phyloP scores from a whole-genome alignment of 2,888 invertebrate genomes.

The Reticulitermes lucifugus region DNA sequence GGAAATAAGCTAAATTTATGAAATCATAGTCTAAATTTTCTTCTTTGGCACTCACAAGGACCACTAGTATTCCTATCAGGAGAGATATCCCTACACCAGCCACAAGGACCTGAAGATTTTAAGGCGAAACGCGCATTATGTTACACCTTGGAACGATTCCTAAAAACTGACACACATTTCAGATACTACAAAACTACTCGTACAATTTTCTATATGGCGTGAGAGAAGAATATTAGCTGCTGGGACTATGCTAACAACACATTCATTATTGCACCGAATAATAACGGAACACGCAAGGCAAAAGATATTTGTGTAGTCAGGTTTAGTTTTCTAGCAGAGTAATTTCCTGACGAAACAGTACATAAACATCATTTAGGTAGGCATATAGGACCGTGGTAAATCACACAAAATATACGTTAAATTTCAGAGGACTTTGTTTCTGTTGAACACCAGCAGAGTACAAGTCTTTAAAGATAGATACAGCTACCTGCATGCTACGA shows the following conservation, averaged over 20 bases:
- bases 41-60: too few relatives aligned
- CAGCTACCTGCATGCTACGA: too few relatives aligned
- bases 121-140: too few relatives aligned
- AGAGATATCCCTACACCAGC: too few relatives aligned
- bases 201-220: neutral
- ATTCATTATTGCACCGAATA: neutral
- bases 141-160: too few relatives aligned
- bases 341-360: conserved; percentile 3
- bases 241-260: neutral
- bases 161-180: too few relatives aligned
- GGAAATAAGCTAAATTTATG: too few relatives aligned
- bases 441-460: too few relatives aligned
- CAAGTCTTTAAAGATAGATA: too few relatives aligned
- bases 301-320: neutral
- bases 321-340: neutral
- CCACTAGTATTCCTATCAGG: too few relatives aligned
- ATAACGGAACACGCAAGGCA: neutral
- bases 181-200: neutral
- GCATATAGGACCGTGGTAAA: neutral
- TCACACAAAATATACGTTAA: neutral
- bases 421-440: neutral
- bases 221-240: neutral
- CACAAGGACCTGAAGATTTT: too few relatives aligned
- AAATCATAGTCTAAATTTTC: too few relatives aligned
- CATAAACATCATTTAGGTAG: neutral